Percentiles rank a stretch among this genome's conserved stretches.
Evolutionary conservation across 2,797 vertebrate species (phyloP).

Genomic region (Gadopsis marmoratus): DNA sequence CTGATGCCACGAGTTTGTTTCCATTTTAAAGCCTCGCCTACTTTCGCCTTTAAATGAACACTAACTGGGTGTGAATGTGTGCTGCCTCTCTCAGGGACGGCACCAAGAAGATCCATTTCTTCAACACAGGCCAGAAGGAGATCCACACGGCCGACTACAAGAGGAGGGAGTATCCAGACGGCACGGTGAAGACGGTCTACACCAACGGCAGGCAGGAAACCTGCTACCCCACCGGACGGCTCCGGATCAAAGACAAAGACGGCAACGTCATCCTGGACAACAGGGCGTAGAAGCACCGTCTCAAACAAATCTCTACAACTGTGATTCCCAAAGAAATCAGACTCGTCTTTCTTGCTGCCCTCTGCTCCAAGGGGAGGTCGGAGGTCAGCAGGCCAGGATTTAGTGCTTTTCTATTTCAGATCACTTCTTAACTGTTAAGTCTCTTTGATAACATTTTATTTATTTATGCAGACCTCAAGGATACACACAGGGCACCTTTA

Average conservation of each 20-base stretch:
- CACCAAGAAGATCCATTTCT: conserved; percentile 95
- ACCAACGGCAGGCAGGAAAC: conserved; percentile 93
- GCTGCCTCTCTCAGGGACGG: conserved; percentile 85
- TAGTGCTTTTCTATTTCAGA: neutral
- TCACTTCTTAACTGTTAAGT: neutral
- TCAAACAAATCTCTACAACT: neutral
- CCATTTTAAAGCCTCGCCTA: neutral
- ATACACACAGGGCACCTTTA: neutral
- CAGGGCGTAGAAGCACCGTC: conserved; percentile 47
- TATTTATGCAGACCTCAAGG: neutral
- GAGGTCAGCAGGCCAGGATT: too few relatives aligned
- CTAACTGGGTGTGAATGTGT: neutral
- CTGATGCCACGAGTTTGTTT: neutral
- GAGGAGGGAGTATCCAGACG: conserved; percentile 94
- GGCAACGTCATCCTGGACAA: conserved; percentile 92
- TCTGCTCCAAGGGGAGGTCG: neutral
- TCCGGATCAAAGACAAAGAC: conserved; percentile 93
- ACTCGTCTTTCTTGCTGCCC: neutral
- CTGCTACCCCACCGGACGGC: conserved; percentile 89
- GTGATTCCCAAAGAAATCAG: neutral
- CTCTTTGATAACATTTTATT: conserved; percentile 1
- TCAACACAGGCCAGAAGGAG: conserved; percentile 95
- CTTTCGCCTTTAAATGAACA: neutral
- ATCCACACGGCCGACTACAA: conserved; percentile 93
- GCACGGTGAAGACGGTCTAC: conserved; percentile 95